Percentiles rank a stretch among this genome's conserved stretches.
Conservation (phyloP, 2,888 invertebrate genomes). For the Bimastos eiseni region DNA sequence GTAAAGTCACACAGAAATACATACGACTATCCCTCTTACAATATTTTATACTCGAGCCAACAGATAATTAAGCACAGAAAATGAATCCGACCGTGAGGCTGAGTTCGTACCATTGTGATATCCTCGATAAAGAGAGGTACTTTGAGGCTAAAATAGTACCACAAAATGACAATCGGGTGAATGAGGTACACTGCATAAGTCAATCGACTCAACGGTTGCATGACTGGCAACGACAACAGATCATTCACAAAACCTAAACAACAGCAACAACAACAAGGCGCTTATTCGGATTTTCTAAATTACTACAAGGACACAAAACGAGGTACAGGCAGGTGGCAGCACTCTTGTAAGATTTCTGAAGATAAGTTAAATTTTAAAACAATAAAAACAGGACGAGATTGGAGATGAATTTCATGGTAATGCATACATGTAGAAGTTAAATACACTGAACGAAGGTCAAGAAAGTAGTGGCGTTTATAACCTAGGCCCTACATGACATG, state of each 20-base stretch:
- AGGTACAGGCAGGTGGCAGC: too few species aligned
- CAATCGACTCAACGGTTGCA: conserved; percentile 85
- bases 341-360: too few species aligned
- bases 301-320: background rate
- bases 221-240: conserved; percentile 78
- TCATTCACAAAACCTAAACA: conserved; percentile 73
- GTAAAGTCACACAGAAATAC: too few species aligned
- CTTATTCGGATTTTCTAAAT: background rate
- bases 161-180: conserved; percentile 54
- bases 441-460: too few species aligned
- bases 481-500: too few species aligned
- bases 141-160: conserved; percentile 30
- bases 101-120: conserved; percentile 34
- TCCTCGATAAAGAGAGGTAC: conserved; percentile 31
- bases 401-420: too few species aligned
- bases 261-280: background rate
- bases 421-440: too few species aligned
- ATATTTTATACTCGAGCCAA: too few species aligned
- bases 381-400: background rate
- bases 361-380: too few species aligned
- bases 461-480: too few species aligned
- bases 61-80: too few species aligned
- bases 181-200: conserved; percentile 89
- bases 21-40: too few species aligned
- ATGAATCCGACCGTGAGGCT: background rate